These are phyloP conservation scores for Sarcophilus harrisii DNA, from an alignment of 2,797 vertebrate genomes.

Conservation along the genomic window DNA sequence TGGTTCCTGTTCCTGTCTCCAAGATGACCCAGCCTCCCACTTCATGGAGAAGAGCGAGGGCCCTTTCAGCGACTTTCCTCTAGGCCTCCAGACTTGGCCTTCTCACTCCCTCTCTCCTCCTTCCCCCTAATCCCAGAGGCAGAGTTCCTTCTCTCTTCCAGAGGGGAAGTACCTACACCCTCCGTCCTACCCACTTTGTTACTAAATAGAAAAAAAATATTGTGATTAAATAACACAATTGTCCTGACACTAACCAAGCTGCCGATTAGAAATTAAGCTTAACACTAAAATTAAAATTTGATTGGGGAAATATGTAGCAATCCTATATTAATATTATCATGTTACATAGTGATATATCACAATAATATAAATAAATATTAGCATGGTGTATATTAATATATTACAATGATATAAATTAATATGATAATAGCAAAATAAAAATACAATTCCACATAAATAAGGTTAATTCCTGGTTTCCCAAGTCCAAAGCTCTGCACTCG, in stretches of 20 bases:
- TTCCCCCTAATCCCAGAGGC: background rate
- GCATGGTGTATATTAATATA: too few species aligned
- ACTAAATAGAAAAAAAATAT: too few species aligned
- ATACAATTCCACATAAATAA: background rate
- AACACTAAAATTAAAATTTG: background rate
- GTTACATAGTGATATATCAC: too few species aligned
- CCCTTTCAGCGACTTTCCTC: background rate
- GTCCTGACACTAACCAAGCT: too few species aligned
- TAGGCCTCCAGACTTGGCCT: background rate
- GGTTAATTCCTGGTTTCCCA: background rate
- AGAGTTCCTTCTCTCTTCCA: background rate
- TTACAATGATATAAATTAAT: too few species aligned
- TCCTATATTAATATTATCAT: too few species aligned
- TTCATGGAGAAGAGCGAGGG: background rate
- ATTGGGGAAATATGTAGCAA: background rate
- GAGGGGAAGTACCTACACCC: background rate
- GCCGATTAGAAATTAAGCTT: too few species aligned
- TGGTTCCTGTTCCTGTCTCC: background rate
- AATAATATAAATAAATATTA: too few species aligned
- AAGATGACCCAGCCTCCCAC: background rate
- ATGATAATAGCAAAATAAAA: background rate
- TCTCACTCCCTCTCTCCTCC: background rate
- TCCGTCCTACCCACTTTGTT: background rate
- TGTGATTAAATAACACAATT: too few species aligned
- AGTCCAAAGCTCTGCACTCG: background rate